Base-by-base conservation (phyloP, 2,888 invertebrate genomes). In the Sinotaia quadrata region DNA sequence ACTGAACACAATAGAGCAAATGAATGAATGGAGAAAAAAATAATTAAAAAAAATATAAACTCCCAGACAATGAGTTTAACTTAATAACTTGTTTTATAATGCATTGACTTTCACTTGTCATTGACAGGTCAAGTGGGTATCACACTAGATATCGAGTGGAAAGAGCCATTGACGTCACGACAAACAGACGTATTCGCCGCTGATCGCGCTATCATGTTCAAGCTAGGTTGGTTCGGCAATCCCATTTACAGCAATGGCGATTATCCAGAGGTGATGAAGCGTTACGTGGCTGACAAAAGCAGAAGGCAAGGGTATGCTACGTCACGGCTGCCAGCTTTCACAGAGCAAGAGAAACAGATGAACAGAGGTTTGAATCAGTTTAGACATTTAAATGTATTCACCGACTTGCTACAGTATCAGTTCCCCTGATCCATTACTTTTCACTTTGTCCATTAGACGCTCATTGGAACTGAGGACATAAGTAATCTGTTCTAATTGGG, bases 221-320 rank as follows among this genome's bases (percentile, higher is more conserved):
- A 81, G 60, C 74, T 86, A 8, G 87, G 87, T 33, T 85, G 85
- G 85, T 87, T 84, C 69, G 86, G 85, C 24, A 82, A 86, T 70
- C 84, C 87, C 52, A 75, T 81, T 21, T 80, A 73, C 68, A 83
- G 82, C 15, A 78, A 81, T 65, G 87, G 87, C 1, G 92, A 94
- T 88, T 93, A 84, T 67, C 83, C 83, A 1, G 74, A 80, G 10
- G 80, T 84, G 1, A 84, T 85, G 84, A 83, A 81, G 61, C 69
- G 78, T 8, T 68, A 52, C 29, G 77, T 85, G 2, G 81, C 57
- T 10, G 61, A 56, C 12, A 79, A 81, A 63, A 84, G 84, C 56
- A 62, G 67, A 34, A 67, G 70, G 5, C 80, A 85, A 61, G 81
- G 81, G 8, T 73, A 76, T 1, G 67, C 57, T 1, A 61, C 67